Evolutionary conservation across 2,113 vertebrate species (phyloP).

Genomic region (Mystacornis crossleyi): DNA sequence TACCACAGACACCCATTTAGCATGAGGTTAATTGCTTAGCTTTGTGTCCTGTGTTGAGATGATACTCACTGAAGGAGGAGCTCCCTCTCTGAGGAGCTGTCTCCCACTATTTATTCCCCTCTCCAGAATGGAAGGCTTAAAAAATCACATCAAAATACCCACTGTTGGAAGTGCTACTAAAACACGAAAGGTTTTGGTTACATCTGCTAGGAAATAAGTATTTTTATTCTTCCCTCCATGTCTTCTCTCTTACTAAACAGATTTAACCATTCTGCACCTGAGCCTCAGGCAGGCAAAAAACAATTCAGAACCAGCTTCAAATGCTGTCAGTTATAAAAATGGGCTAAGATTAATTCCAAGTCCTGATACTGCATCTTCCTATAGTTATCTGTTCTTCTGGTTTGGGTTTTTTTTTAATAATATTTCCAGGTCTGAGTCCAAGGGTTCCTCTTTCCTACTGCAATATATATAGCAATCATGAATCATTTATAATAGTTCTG

Average conservation of each 20-base stretch:
- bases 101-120: neutral
- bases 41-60: neutral
- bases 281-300: neutral
- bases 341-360: neutral
- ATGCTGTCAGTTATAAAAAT: neutral
- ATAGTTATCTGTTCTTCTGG: neutral
- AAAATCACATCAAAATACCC: neutral
- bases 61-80: neutral
- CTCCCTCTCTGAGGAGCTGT: neutral
- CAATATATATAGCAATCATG: neutral
- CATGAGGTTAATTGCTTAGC: neutral
- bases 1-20: slow-evolving; percentile 4
- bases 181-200: neutral
- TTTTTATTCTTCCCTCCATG: neutral
- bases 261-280: neutral
- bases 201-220: neutral
- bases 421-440: neutral
- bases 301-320: neutral
- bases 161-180: neutral
- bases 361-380: neutral
- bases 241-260: neutral
- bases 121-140: neutral
- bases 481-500: neutral
- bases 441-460: neutral
- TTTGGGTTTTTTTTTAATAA: neutral